These are phyloP conservation scores for Osmoderma eremita DNA, from an alignment of 2,888 invertebrate species.

Conservation along the genomic window DNA sequence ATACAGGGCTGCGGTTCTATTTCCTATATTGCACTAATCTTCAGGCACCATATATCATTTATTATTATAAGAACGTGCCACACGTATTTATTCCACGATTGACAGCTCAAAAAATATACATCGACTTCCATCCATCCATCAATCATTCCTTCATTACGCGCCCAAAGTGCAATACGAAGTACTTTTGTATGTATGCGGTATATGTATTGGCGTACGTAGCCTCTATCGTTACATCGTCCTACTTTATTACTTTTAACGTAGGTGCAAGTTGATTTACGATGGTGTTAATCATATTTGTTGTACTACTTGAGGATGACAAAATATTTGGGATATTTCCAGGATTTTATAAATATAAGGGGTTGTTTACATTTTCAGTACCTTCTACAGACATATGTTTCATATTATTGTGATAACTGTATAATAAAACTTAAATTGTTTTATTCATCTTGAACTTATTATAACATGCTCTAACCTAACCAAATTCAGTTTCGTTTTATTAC, in stretches of 20 bases:
- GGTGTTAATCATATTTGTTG: constrained; percentile 35
- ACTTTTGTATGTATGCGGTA: not conserved
- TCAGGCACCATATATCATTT: not conserved
- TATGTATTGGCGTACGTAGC: not conserved
- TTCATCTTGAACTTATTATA: no score
- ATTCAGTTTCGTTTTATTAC: no score
- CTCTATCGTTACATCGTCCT: constrained; percentile 1
- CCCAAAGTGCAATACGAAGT: not conserved
- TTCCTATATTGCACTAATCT: not conserved
- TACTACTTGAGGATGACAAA: not conserved
- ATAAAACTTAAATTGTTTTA: no score
- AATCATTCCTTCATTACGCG: constrained; percentile 4
- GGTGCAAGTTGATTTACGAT: constrained; percentile 27
- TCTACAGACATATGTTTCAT: no score
- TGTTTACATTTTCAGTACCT: no score
- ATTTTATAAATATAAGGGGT: no score
- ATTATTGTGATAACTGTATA: no score
- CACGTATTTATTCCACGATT: constrained; percentile 26
- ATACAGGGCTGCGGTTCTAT: no score
- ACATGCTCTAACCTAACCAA: no score
- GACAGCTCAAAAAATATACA: constrained; percentile 21
- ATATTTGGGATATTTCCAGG: no score
- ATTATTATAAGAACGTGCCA: constrained; percentile 14
- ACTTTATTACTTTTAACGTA: constrained; percentile 24
- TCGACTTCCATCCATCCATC: constrained; percentile 27